phyloP scores from a whole-genome alignment of 2,113 vertebrate genomes.

The Psephotus haematonotus region DNA sequence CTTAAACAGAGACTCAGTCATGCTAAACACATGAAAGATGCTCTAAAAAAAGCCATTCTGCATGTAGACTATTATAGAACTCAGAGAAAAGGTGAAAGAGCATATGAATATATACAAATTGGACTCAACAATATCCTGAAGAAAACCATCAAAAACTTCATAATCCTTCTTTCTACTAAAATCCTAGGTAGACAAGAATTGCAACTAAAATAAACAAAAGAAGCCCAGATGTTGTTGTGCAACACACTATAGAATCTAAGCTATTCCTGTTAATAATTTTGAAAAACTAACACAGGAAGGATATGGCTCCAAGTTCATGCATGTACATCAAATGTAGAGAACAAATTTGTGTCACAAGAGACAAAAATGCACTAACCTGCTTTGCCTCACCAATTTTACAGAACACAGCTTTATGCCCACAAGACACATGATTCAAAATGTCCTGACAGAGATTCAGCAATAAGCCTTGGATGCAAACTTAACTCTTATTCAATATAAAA shows the following conservation, averaged over 20 bases:
- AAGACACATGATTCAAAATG: background rate
- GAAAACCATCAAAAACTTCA: background rate
- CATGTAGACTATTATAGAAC: fast-evolving
- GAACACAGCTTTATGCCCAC: background rate
- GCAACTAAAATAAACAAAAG: background rate
- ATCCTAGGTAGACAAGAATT: background rate
- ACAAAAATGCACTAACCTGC: background rate
- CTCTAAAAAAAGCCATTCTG: background rate
- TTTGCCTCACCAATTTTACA: background rate
- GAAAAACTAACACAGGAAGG: background rate
- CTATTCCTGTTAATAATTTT: background rate
- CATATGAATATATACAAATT: background rate
- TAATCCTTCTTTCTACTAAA: background rate
- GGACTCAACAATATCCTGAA: background rate
- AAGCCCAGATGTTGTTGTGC: background rate
- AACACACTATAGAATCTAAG: background rate
- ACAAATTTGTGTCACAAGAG: background rate
- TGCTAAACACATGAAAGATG: background rate
- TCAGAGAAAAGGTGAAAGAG: background rate
- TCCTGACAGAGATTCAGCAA: background rate
- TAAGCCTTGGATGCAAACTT: background rate
- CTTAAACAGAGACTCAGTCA: background rate
- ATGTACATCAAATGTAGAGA: background rate
- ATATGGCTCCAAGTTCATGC: background rate
- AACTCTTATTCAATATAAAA: background rate